phyloP scores from a whole-genome alignment of 2,888 invertebrate species.

The Heteromyza rotundicornis region DNA sequence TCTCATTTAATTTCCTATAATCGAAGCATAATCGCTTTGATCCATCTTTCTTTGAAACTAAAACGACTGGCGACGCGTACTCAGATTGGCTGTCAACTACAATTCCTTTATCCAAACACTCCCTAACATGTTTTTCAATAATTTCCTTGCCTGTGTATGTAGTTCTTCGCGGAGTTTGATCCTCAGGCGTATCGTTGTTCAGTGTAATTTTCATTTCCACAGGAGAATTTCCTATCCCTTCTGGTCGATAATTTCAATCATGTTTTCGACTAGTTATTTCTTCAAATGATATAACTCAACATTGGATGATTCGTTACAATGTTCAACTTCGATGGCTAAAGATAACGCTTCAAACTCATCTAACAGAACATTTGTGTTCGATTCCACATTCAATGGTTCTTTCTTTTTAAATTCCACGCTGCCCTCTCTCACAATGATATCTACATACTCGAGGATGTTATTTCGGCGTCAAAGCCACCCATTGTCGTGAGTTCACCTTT shows the following conservation, averaged over 20 bases:
- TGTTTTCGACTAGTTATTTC: not conserved
- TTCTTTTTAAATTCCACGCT: not conserved
- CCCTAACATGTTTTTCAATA: constrained; percentile 11
- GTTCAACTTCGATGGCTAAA: not conserved
- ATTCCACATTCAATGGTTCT: not conserved
- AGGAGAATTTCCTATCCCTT: not conserved
- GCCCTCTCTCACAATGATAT: not conserved
- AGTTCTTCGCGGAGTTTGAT: constrained; percentile 10
- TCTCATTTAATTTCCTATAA: constrained; percentile 17
- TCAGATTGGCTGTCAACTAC: constrained; percentile 7
- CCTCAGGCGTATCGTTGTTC: constrained; percentile 12
- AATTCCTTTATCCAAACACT: constrained; percentile 13
- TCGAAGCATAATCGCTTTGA: constrained; percentile 27
- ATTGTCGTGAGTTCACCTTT: constrained; percentile 3
- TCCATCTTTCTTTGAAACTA: constrained; percentile 27
- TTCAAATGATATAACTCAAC: constrained; percentile 10
- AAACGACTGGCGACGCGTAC: constrained; percentile 24
- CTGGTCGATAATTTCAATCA: not conserved
- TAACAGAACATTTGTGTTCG: not conserved
- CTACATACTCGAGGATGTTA: constrained; percentile 2
- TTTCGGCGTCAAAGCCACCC: constrained; percentile 11
- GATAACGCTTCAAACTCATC: not conserved
- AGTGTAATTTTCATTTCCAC: not conserved
- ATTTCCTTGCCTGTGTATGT: constrained; percentile 7
- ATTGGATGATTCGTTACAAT: not conserved